phyloP scores from a whole-genome alignment of 2,888 invertebrate species.

The Phyllotreta cruciferae region DNA sequence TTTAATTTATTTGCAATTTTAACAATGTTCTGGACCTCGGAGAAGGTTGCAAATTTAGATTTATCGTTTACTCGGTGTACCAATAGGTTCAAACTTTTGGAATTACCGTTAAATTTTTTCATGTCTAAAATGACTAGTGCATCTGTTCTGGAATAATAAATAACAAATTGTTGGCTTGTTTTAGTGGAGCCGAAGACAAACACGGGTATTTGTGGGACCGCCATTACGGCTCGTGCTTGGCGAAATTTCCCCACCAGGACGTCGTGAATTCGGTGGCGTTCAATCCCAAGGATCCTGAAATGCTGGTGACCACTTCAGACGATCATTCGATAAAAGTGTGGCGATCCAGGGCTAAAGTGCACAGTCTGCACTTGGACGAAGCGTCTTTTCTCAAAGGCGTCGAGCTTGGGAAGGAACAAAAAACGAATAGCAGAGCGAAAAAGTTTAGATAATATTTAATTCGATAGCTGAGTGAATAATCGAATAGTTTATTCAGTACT shows the following conservation, averaged over 20 bases:
- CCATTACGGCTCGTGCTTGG: slow-evolving; percentile 79
- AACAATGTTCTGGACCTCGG: too few relatives aligned
- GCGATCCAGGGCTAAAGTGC: slow-evolving; percentile 62
- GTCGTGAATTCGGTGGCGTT: slow-evolving; percentile 88
- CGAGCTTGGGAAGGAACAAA: slow-evolving; percentile 55
- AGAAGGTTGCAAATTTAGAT: too few relatives aligned
- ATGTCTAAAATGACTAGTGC: too few relatives aligned
- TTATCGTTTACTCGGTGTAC: too few relatives aligned
- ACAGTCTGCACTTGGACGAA: slow-evolving; percentile 59
- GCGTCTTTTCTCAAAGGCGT: slow-evolving; percentile 58
- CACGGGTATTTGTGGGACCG: slow-evolving; percentile 87
- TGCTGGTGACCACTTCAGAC: slow-evolving; percentile 84
- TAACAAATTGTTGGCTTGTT: slow-evolving; percentile 45
- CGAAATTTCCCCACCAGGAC: slow-evolving; percentile 77
- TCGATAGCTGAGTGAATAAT: not conserved
- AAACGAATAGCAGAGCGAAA: slow-evolving; percentile 9
- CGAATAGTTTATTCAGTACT: not conserved
- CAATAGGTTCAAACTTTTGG: too few relatives aligned
- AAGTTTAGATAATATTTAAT: slow-evolving; percentile 37
- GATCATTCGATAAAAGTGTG: slow-evolving; percentile 77
- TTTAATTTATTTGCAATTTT: too few relatives aligned
- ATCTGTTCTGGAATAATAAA: not conserved
- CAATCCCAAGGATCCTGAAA: slow-evolving; percentile 80
- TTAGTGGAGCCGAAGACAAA: slow-evolving; percentile 83
- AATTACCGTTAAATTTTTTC: too few relatives aligned